These are phyloP conservation scores for Astropecten irregularis DNA, from an alignment of 53 echinoderm and acorn worm genomes.

Conservation along the genomic window DNA sequence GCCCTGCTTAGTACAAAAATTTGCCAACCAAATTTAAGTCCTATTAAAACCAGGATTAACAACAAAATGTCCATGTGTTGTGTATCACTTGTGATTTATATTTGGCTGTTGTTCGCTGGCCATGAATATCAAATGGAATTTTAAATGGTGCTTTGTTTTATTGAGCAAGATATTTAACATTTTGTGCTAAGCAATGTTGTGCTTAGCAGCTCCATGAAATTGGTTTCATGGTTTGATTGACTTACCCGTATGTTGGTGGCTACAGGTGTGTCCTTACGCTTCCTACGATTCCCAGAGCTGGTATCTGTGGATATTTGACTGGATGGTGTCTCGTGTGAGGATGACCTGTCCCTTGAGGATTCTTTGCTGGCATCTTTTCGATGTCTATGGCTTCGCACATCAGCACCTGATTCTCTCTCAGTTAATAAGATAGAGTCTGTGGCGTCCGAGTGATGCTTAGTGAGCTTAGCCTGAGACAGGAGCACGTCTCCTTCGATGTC, in stretches of 20 bases:
- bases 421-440: not conserved
- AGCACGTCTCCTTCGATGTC: slow-evolving; percentile 73
- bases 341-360: not conserved
- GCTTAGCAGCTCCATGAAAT: too few species aligned
- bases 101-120: too few species aligned
- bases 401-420: not conserved
- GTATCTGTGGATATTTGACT: not conserved
- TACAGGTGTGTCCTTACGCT: slow-evolving; percentile 21
- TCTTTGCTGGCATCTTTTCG: slow-evolving; percentile 15
- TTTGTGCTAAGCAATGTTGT: too few species aligned
- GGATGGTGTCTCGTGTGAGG: slow-evolving; percentile 13
- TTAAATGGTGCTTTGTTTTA: too few species aligned
- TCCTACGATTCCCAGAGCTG: slow-evolving; percentile 5
- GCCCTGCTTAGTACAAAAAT: too few species aligned
- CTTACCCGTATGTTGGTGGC: slow-evolving; percentile 18
- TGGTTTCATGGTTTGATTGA: too few species aligned
- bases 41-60: too few species aligned
- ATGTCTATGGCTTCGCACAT: not conserved
- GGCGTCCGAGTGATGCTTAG: not conserved
- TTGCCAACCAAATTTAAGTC: too few species aligned
- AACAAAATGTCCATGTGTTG: too few species aligned
- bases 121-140: too few species aligned
- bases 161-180: too few species aligned
- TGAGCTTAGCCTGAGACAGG: slow-evolving; percentile 1
- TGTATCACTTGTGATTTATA: too few species aligned